Percentiles rank a stretch among this genome's conserved stretches.
phyloP scores from a whole-genome alignment of 2,113 vertebrate genomes.

The Thymallus thymallus region DNA sequence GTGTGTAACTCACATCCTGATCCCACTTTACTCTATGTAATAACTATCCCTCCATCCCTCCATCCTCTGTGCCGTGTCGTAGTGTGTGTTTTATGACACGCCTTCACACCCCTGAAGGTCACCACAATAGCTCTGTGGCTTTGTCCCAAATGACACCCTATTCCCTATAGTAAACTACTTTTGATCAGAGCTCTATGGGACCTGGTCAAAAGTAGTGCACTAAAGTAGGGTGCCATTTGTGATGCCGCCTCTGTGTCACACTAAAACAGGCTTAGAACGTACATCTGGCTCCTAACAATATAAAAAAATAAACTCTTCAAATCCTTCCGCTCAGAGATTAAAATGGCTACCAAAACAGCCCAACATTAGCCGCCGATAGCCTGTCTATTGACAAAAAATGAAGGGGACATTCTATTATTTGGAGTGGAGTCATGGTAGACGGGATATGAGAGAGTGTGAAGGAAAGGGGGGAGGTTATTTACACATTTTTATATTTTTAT shows the following conservation, averaged over 20 bases:
- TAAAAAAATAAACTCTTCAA: background rate
- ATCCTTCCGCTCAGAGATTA: background rate
- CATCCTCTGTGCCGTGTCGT: slow-evolving; percentile 37
- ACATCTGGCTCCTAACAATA: background rate
- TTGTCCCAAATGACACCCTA: background rate
- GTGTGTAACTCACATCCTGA: slow-evolving; percentile 20
- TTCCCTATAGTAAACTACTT: too few relatives aligned
- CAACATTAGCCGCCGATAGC: background rate
- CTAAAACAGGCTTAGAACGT: background rate
- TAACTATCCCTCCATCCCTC: slow-evolving; percentile 40
- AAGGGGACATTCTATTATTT: background rate
- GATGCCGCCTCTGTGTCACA: background rate
- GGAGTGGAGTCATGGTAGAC: background rate
- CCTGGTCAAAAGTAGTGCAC: too few relatives aligned
- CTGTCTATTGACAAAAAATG: slow-evolving; percentile 13
- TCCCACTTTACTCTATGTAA: slow-evolving; percentile 40
- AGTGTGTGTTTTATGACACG: slow-evolving; percentile 54
- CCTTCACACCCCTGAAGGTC: slow-evolving; percentile 58
- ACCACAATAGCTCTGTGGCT: slow-evolving; percentile 17
- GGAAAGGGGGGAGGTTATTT: slow-evolving; percentile 16
- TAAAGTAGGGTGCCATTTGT: too few relatives aligned
- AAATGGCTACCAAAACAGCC: background rate
- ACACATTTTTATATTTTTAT: slow-evolving; percentile 7
- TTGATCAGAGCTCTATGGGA: too few relatives aligned
- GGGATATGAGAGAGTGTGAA: slow-evolving; percentile 16